Evolutionary conservation across 2,113 vertebrate genomes (phyloP).

Genomic region (Neodon shergylaensis): DNA sequence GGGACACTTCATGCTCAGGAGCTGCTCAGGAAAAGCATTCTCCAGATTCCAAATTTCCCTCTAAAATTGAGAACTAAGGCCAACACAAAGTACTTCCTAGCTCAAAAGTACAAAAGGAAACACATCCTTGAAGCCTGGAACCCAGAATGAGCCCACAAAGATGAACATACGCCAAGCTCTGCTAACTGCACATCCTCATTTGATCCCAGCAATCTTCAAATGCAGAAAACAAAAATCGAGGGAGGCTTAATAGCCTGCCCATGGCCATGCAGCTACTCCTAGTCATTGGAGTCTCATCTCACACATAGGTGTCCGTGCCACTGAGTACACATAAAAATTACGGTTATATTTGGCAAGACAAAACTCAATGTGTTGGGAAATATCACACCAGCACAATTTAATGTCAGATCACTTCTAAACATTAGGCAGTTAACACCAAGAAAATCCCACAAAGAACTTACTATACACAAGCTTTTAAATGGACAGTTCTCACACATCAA

Average conservation of each 20-base stretch:
- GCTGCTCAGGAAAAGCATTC: not conserved
- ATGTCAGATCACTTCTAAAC: constrained; percentile 56
- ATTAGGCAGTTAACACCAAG: constrained; percentile 31
- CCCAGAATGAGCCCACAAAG: not conserved
- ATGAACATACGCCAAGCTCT: not conserved
- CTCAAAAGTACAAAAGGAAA: constrained; percentile 23
- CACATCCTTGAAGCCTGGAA: not conserved
- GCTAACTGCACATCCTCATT: not conserved
- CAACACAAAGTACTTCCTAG: constrained; percentile 41
- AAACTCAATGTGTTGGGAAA: constrained; percentile 32
- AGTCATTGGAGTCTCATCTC: not conserved
- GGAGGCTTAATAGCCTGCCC: not conserved
- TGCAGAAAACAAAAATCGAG: not conserved
- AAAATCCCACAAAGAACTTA: constrained; percentile 49
- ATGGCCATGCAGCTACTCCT: not conserved
- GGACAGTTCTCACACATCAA: constrained; percentile 48
- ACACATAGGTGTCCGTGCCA: not conserved
- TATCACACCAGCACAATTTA: constrained; percentile 47
- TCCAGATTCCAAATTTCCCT: constrained; percentile 33
- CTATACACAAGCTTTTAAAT: constrained; percentile 8
- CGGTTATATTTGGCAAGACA: constrained; percentile 39
- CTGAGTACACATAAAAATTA: not conserved
- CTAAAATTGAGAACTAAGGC: not conserved
- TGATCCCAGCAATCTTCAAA: not conserved
- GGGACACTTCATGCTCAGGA: not conserved